Evolutionary conservation across 37 sponge, comb jelly and placozoan genomes (phyloP).

Genomic region (Sycon ciliatum): DNA sequence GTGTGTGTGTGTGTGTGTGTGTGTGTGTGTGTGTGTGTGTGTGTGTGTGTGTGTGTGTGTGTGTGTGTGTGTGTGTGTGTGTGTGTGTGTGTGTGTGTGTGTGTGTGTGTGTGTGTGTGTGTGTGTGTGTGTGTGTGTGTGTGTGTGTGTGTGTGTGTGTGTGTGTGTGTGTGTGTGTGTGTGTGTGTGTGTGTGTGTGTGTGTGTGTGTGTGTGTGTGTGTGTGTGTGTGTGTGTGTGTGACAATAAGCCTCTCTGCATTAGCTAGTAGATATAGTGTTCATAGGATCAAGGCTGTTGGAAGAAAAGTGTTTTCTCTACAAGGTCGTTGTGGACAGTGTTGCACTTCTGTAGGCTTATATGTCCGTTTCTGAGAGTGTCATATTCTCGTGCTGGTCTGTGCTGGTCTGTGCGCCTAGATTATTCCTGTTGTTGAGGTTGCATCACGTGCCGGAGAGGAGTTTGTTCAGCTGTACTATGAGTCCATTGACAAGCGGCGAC

Average conservation of each 20-base stretch:
- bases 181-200: slow-evolving; percentile 26
- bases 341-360: no score
- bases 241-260: not conserved
- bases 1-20: not conserved
- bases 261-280: not conserved
- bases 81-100: no score
- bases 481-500: slow-evolving; percentile 57
- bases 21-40: no score
- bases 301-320: no score
- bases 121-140: slow-evolving; percentile 35
- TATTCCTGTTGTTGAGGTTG: no score
- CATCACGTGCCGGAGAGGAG: slow-evolving; percentile 43
- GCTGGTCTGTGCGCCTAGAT: no score
- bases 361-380: no score
- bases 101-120: slow-evolving; percentile 37
- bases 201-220: slow-evolving; percentile 24
- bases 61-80: no score
- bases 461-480: slow-evolving; percentile 55
- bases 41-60: no score
- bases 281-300: not conserved
- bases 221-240: slow-evolving; percentile 15
- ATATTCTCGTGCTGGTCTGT: no score
- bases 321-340: no score
- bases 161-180: slow-evolving; percentile 28
- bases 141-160: slow-evolving; percentile 20